Conservation (phyloP, 2,113 vertebrate species). For the Holacanthus passer region DNA sequence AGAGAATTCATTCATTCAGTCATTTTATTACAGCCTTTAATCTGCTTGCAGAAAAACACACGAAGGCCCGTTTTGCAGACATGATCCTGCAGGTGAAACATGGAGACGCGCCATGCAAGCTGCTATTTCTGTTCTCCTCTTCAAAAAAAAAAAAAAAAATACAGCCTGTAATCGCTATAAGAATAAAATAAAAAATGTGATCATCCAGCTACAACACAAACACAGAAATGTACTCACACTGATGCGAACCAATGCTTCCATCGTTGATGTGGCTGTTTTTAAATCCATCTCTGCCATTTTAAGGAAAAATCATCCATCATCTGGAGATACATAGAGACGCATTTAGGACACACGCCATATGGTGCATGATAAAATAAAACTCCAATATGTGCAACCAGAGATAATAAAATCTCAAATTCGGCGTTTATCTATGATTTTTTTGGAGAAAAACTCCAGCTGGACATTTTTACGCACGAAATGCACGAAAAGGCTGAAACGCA, state of each 20-base stretch:
- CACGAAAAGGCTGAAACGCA: background rate
- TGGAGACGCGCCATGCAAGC: background rate
- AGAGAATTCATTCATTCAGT: background rate
- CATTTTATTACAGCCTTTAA: background rate
- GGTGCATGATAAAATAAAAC: constrained; percentile 36
- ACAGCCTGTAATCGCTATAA: background rate
- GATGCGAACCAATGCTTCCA: constrained; percentile 80
- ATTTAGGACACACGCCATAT: constrained; percentile 21
- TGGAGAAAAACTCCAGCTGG: background rate
- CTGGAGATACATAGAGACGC: constrained; percentile 39
- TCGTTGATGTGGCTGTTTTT: constrained; percentile 72
- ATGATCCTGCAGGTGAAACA: background rate
- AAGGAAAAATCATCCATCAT: constrained; percentile 64
- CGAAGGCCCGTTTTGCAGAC: background rate
- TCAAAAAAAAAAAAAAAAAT: constrained; percentile 1
- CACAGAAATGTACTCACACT: constrained; percentile 66
- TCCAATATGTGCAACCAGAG: background rate
- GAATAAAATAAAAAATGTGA: background rate
- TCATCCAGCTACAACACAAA: background rate
- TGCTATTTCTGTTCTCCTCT: too few relatives aligned
- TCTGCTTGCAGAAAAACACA: background rate
- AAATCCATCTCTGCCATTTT: constrained; percentile 78
- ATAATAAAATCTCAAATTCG: background rate
- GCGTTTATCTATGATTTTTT: background rate
- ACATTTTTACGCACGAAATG: constrained; percentile 29